Conservation (phyloP, 2,797 vertebrate genomes). For the Phataginus tricuspis region DNA sequence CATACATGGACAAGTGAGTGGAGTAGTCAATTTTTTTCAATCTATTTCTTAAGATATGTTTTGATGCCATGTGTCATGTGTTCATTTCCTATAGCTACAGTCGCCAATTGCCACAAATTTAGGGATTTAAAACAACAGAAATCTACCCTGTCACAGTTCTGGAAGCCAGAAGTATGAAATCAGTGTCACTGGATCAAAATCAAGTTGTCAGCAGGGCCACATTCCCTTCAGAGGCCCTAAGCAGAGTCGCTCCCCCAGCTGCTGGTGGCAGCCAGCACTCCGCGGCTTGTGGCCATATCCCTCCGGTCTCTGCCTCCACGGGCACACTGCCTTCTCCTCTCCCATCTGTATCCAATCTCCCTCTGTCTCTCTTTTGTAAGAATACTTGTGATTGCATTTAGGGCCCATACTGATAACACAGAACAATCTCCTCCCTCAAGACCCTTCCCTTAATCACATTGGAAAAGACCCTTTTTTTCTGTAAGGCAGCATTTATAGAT, state of each 20-base stretch:
- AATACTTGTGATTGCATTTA: neutral
- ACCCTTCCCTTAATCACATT: neutral
- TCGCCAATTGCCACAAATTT: neutral
- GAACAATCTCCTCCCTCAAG: neutral
- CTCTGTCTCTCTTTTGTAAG: neutral
- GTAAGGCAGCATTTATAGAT: neutral
- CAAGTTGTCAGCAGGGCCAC: neutral
- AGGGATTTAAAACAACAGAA: neutral
- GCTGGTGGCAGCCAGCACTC: neutral
- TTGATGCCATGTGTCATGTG: neutral
- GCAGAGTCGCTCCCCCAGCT: neutral
- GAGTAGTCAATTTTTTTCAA: neutral
- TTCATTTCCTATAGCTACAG: neutral
- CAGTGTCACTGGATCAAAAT: neutral
- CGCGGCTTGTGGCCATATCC: neutral
- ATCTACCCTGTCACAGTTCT: neutral
- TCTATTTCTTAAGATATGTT: neutral
- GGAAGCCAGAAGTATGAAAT: neutral
- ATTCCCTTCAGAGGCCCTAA: neutral
- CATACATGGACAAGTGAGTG: neutral
- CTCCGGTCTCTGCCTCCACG: no score
- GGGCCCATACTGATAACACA: neutral
- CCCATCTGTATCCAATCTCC: neutral
- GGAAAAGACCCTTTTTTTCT: neutral
- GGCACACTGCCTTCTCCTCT: neutral